Percentiles rank a stretch among this genome's conserved stretches.
phyloP scores from a whole-genome alignment of 2,888 invertebrate genomes.

The Chrysodeixis includens region DNA sequence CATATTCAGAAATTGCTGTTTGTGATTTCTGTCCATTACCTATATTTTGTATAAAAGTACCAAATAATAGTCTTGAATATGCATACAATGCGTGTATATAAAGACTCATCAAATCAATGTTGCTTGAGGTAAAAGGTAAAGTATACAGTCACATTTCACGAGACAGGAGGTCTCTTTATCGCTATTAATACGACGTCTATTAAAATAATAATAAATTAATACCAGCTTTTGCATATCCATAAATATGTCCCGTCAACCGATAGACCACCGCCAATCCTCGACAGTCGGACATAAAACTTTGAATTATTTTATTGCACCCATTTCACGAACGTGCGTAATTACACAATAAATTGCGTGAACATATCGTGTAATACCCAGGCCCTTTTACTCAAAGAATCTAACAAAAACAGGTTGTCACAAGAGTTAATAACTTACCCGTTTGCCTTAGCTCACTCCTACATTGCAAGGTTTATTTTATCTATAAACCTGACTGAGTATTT shows the following conservation, averaged over 20 bases:
- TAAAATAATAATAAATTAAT: neutral
- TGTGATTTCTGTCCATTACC: too few relatives aligned
- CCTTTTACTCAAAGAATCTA: constrained; percentile 40
- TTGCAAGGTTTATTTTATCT: constrained; percentile 14
- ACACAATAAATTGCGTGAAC: constrained; percentile 32
- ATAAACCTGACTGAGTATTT: constrained; percentile 2
- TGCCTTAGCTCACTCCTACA: constrained; percentile 26
- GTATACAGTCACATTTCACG: neutral
- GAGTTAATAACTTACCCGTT: constrained; percentile 30
- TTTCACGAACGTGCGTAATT: constrained; percentile 14
- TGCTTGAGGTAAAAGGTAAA: neutral
- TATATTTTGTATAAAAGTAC: too few relatives aligned
- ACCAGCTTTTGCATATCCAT: neutral
- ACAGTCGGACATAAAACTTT: neutral
- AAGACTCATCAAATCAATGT: neutral
- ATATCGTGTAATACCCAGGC: constrained; percentile 28
- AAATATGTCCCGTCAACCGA: neutral
- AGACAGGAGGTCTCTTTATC: neutral
- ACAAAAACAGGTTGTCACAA: constrained; percentile 40
- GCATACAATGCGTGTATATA: too few relatives aligned
- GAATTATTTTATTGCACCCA: neutral
- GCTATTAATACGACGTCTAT: neutral
- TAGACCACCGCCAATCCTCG: neutral
- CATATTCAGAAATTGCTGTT: too few relatives aligned
- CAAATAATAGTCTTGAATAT: too few relatives aligned